Percentiles rank a stretch among this genome's conserved stretches.
phyloP scores from a whole-genome alignment of 2,113 vertebrate species.

The Gavia stellata region DNA sequence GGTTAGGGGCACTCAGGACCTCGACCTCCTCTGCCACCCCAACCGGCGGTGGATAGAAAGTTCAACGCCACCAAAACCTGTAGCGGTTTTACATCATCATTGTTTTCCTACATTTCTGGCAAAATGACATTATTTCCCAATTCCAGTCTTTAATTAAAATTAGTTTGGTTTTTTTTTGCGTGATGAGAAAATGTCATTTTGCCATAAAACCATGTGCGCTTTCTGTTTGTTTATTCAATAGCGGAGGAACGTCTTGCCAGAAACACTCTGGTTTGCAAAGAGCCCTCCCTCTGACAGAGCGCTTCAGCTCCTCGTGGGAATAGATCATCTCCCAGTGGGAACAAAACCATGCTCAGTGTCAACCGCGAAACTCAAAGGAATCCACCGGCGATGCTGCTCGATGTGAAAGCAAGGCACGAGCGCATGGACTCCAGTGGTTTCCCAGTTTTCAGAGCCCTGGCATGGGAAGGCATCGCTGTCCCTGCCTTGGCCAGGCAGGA shows the following conservation, averaged over 20 bases:
- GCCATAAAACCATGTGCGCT: not conserved
- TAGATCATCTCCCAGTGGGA: not conserved
- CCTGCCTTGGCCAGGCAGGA: not conserved
- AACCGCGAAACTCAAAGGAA: not conserved
- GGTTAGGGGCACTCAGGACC: not conserved
- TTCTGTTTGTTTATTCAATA: constrained; percentile 17
- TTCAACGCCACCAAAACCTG: not conserved
- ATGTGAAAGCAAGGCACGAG: not conserved
- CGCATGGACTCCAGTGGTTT: not conserved
- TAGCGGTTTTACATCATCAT: not conserved
- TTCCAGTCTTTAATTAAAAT: not conserved
- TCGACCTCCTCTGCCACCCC: not conserved
- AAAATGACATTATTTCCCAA: not conserved
- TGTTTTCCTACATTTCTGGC: not conserved
- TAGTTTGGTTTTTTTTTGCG: not conserved
- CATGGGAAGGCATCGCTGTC: not conserved
- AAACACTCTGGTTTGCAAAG: accelerated
- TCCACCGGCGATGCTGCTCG: accelerated
- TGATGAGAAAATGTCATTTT: not conserved
- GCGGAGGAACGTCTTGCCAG: not conserved
- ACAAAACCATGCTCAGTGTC: not conserved
- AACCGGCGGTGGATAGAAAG: accelerated
- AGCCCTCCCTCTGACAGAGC: not conserved
- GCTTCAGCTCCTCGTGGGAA: not conserved
- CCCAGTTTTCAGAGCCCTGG: not conserved